Evolutionary conservation across 2,888 invertebrate genomes (phyloP).

Genomic region (Philonicus albiceps): DNA sequence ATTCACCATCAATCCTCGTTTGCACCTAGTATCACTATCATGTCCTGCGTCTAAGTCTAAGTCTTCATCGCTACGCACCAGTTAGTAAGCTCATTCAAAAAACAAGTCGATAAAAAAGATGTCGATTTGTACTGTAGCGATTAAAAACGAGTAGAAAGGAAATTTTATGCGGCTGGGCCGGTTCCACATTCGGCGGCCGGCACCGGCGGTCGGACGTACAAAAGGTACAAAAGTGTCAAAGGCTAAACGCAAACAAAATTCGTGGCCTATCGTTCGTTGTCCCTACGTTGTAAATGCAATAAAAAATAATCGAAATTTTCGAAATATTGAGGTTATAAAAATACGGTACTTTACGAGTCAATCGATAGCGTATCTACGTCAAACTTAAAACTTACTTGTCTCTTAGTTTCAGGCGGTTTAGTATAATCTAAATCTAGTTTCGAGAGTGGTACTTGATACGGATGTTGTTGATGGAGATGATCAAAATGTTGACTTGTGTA

Average conservation of each 20-base stretch:
- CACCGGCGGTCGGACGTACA: background rate
- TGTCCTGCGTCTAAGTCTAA: background rate
- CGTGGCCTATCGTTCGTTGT: conserved; percentile 25
- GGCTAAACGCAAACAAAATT: conserved; percentile 7
- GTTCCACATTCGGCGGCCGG: background rate
- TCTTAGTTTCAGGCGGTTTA: conserved; percentile 63
- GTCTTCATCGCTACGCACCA: background rate
- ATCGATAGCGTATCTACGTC: conserved; percentile 65
- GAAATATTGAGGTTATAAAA: conserved; percentile 24
- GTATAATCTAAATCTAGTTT: conserved; percentile 65
- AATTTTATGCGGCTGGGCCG: background rate
- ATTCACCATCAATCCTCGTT: conserved; percentile 38
- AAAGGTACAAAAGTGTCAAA: conserved; percentile 23
- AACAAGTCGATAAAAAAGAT: conserved; percentile 2
- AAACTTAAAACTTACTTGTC: conserved; percentile 66
- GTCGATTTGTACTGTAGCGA: conserved; percentile 25
- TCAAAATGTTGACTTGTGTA: conserved; percentile 53
- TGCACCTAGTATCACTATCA: conserved; percentile 31
- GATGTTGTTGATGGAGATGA: conserved; percentile 53
- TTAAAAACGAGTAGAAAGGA: background rate
- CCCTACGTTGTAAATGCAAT: conserved; percentile 31
- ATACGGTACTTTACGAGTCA: conserved; percentile 59
- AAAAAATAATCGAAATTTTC: conserved; percentile 28
- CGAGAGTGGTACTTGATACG: conserved; percentile 59
- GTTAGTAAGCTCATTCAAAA: conserved; percentile 16